These are phyloP conservation scores for Ceriagrion tenellum DNA, from an alignment of 2,888 invertebrate genomes.

Conservation along the genomic window DNA sequence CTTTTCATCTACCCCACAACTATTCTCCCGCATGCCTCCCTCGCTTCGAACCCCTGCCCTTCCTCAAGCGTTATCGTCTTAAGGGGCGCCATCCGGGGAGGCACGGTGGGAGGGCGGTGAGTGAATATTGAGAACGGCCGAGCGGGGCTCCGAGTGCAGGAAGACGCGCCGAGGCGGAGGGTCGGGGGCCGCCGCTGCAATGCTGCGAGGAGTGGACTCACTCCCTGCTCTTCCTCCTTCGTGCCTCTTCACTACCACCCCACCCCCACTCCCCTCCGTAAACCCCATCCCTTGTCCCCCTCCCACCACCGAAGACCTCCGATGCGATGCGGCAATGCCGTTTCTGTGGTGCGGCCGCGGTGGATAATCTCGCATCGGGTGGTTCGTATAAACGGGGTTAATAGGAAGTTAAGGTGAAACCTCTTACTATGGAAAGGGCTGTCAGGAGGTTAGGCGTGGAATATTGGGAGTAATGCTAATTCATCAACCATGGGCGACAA, in stretches of 20 bases:
- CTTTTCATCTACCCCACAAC: background rate
- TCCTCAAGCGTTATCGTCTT: slow-evolving; percentile 53
- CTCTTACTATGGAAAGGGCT: background rate
- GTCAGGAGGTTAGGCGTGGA: background rate
- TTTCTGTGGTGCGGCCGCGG: background rate
- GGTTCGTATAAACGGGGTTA: background rate
- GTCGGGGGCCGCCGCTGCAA: background rate
- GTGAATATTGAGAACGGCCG: slow-evolving; percentile 3
- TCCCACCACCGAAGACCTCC: background rate
- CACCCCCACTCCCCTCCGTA: background rate
- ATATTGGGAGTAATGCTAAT: background rate
- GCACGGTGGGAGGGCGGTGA: background rate
- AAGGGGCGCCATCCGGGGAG: background rate
- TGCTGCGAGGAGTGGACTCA: background rate
- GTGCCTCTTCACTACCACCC: background rate
- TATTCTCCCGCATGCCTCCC: background rate
- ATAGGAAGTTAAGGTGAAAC: background rate
- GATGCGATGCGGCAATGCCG: slow-evolving; percentile 31
- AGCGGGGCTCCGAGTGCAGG: background rate
- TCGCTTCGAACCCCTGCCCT: slow-evolving; percentile 37
- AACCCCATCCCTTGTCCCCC: background rate
- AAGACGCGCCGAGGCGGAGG: background rate
- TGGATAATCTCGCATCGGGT: slow-evolving; percentile 50
- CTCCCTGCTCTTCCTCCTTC: background rate
- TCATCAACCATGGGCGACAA: background rate